These are phyloP conservation scores for Atractosteus spatula DNA, from an alignment of 2,113 vertebrate species.

Conservation along the genomic window DNA sequence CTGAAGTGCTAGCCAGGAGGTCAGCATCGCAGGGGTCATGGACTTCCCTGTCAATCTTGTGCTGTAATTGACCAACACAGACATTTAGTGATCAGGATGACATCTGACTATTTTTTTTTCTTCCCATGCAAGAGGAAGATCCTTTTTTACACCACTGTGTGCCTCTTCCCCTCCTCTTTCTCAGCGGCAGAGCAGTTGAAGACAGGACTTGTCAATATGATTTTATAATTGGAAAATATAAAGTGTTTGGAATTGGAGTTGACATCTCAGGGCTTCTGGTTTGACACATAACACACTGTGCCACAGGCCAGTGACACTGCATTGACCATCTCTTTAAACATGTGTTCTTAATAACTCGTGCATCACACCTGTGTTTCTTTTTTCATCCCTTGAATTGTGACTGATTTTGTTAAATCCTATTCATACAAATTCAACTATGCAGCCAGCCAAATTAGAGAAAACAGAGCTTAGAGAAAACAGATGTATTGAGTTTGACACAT, in stretches of 20 bases:
- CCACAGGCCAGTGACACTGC: background rate
- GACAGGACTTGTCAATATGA: conserved; percentile 29
- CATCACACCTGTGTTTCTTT: background rate
- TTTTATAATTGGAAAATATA: conserved; percentile 47
- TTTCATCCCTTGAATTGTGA: background rate
- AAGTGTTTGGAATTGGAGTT: conserved; percentile 20
- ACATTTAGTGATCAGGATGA: conserved; percentile 65
- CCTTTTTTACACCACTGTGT: conserved; percentile 32
- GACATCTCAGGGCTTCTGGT: conserved; percentile 13
- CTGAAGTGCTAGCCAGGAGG: conserved; percentile 44
- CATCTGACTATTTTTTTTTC: conserved; percentile 31
- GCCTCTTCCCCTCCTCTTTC: conserved; percentile 25
- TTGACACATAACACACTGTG: background rate
- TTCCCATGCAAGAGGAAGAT: conserved; percentile 45
- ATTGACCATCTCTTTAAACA: background rate
- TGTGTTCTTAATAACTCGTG: background rate
- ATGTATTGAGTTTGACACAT: too few relatives aligned
- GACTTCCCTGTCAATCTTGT: conserved; percentile 50
- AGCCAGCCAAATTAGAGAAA: too few relatives aligned
- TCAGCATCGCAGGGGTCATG: conserved; percentile 60
- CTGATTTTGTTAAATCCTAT: too few relatives aligned
- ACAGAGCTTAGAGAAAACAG: too few relatives aligned
- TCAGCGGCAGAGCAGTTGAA: conserved; percentile 23
- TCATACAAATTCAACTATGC: too few relatives aligned
- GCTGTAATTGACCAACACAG: conserved; percentile 55